Base-by-base conservation (phyloP, 2,888 invertebrate species). In the Ophion obscuratus region DNA sequence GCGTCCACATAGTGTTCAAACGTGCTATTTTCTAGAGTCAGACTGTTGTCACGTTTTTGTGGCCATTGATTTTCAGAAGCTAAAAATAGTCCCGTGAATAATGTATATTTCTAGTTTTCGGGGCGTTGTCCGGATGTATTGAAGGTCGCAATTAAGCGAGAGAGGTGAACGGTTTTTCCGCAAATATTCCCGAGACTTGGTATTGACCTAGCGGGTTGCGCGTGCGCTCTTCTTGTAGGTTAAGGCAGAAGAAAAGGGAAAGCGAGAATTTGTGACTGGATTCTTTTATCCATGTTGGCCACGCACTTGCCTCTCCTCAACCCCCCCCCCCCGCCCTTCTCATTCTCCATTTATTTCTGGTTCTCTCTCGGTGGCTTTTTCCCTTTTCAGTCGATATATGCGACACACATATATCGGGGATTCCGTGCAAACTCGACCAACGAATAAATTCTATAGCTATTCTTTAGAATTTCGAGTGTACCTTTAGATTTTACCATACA, bases 191-290 rank as follows among this genome's bases (percentile, higher is more conserved):
- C 74, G 40, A 47, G 27, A 61, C 62, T 84, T 88, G 88, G 86
- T 89, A 89, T 89, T 89, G 89, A 89, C 88, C 88, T 88, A 88
- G 85, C 81, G 75, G 82, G 31, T 76, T 20, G 86, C 89, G 88
- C 89, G 81, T 87, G 89, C 89, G 89, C 88, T 62, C 57, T 71
- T 85, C 77, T 80, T 83, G 64, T 74, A 83, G 83, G 66, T 75
- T 67, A 82, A 76, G 78, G 77, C 64, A 83, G 57, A 82, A 53
- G 79, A 84, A 86, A 82, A 86, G 81, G 78, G 85, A 85, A 85
- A 85, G 85, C 76, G 83, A 81, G 75, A 84, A 74, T 64, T 62
- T 31, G 36, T 40, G 62, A 73, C 68, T 84, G 67, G 53, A 81
- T 83, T 83, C 74, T 83, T 70, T 67, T 84, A 70, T 53, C 17